Evolutionary conservation across 2,888 invertebrate species (phyloP), one percentile per base, ranked within the genome.

Genomic region (Trichogramma dendrolimi): DNA sequence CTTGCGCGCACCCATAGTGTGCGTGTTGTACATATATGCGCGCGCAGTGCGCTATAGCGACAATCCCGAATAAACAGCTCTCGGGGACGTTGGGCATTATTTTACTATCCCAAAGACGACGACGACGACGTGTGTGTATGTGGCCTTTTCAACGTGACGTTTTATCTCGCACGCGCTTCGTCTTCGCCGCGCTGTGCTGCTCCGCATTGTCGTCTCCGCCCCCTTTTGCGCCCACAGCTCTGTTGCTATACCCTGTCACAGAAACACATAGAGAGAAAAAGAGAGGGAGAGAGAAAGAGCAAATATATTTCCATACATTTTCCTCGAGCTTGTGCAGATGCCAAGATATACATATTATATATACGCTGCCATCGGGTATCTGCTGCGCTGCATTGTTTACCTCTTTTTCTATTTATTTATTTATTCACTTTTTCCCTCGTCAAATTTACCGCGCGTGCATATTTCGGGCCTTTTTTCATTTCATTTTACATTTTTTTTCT

Each of bases 231-330:
- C 27, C 27, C 27, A 27, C 27, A 1, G 27, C 27, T 27, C 27
- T 27, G 27, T 27, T 27, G 27, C 27, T 27, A 27, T 27, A 27
- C 27, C 27, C 27, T 27, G 27, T 27, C 27, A 27, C 27, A 27
- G 27, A 27, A 27, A 27, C 27, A 27, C 27, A 27, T 3, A 27
- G 27, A 27, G 27, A 27, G 27, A 27, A 2, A 27, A 27, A 27
- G 27, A 27, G 27, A 27, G 27, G 27, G 27, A 27, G 27, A 27
- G 27, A 27, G 27, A 27, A 27, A 27, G 27, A 27, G 72, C 70
- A 76, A 78, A 78, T 78, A 78, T 72, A 78, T 78, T 78, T 78
- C 76, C 78, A 78, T 78, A 76, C 74, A 77, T 78, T 78, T 77
- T 72, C 73, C 72, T 70, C 71, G 68, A 61, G 68, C 68, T 66